Conservation (phyloP, 1,140 invertebrate species). For the Phymorhynchus buccinoides region DNA sequence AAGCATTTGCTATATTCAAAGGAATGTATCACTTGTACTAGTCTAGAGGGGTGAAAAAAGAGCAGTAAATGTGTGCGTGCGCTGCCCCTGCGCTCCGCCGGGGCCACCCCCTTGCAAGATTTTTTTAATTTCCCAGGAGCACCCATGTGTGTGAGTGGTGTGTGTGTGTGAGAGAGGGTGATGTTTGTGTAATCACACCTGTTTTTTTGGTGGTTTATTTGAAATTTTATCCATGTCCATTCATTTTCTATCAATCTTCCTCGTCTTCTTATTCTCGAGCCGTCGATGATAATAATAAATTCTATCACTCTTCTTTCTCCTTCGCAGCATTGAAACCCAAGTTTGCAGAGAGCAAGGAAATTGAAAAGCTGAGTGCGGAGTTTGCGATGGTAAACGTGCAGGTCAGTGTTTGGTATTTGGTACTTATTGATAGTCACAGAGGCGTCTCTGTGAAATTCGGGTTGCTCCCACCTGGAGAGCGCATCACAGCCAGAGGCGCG, state of each 20-base stretch:
- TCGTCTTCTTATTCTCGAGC: not conserved
- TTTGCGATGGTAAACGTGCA: conserved; percentile 79
- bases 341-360: conserved; percentile 76
- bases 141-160: no score
- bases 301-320: conserved; percentile 34
- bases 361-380: conserved; percentile 76
- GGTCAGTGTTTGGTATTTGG: conserved; percentile 44
- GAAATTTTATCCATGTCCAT: not conserved
- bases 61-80: not conserved
- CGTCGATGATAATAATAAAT: no score
- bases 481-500: no score
- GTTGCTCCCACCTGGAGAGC: no score
- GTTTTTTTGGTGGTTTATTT: not conserved
- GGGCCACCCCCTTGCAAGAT: no score
- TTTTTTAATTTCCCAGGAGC: no score
- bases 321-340: conserved; percentile 75
- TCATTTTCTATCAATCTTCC: not conserved
- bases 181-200: not conserved
- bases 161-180: no score
- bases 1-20: no score
- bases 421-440: not conserved
- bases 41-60: no score
- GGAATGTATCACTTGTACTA: no score
- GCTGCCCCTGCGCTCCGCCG: no score
- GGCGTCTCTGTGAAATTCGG: no score